Conservation (phyloP, 2,888 invertebrate genomes). For the Branchipolynoe longqiensis region DNA sequence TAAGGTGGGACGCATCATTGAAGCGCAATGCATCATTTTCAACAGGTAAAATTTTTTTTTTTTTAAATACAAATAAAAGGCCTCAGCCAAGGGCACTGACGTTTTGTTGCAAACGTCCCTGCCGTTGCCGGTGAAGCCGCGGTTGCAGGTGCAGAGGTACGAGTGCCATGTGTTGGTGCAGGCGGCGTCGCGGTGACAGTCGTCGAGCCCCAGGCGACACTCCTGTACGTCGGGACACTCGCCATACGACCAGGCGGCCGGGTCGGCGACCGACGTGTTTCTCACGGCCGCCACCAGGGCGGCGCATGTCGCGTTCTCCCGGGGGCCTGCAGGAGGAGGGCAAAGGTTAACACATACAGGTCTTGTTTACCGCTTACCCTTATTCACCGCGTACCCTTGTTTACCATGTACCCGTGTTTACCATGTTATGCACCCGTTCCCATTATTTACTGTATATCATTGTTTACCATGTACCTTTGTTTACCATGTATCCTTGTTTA, state of each 20-base stretch:
- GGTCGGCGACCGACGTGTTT: conserved; percentile 64
- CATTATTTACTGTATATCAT: too few relatives aligned
- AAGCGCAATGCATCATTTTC: too few relatives aligned
- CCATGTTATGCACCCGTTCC: too few relatives aligned
- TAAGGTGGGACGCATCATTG: too few relatives aligned
- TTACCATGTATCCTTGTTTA: too few relatives aligned
- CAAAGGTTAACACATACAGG: not conserved
- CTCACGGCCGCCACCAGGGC: conserved; percentile 67
- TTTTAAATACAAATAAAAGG: too few relatives aligned
- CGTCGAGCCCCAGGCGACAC: conserved; percentile 92
- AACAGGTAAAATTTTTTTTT: too few relatives aligned
- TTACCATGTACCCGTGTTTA: too few relatives aligned
- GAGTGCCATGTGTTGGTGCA: conserved; percentile 96
- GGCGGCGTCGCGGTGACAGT: conserved; percentile 94
- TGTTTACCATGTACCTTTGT: too few relatives aligned
- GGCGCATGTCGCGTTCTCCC: conserved; percentile 70
- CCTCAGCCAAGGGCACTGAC: conserved; percentile 77
- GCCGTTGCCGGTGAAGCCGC: conserved; percentile 94
- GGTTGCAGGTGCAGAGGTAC: conserved; percentile 90
- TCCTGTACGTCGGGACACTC: conserved; percentile 95
- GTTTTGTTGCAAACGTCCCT: conserved; percentile 91
- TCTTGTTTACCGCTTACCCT: too few relatives aligned
- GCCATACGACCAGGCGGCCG: conserved; percentile 91
- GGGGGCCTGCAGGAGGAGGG: conserved; percentile 25
- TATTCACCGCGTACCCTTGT: too few relatives aligned